Percentiles rank a stretch among this genome's conserved stretches.
Conservation (phyloP, 2,797 vertebrate species). For the Scleropages formosus region DNA sequence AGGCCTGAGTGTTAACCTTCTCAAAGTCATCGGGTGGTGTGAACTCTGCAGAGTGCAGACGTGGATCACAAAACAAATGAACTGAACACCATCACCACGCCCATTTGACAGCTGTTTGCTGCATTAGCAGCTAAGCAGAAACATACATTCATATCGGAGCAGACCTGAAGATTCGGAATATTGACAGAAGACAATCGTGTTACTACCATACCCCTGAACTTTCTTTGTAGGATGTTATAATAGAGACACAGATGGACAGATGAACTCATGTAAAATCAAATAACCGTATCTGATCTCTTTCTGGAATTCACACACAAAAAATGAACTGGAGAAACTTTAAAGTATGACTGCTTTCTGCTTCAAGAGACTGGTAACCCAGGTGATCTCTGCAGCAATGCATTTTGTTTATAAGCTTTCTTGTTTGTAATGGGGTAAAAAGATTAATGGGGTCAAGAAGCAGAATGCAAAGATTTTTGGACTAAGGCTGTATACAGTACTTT, state of each 20-base stretch:
- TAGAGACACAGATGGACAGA: too few species aligned
- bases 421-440: conserved; percentile 29
- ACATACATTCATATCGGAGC: too few species aligned
- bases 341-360: too few species aligned
- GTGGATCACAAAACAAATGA: background rate
- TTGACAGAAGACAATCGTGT: too few species aligned
- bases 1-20: conserved; percentile 41
- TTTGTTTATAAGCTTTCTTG: conserved; percentile 54
- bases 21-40: background rate
- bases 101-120: background rate
- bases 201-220: background rate
- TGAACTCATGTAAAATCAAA: too few species aligned
- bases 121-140: background rate
- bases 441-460: background rate
- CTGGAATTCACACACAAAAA: conserved; percentile 13
- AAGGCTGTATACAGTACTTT: too few species aligned
- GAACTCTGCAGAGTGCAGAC: background rate
- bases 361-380: too few species aligned
- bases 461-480: too few species aligned
- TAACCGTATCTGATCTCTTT: too few species aligned
- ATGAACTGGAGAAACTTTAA: too few species aligned
- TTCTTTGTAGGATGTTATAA: background rate
- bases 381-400: conserved; percentile 58
- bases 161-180: too few species aligned
- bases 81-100: background rate